phyloP scores from a whole-genome alignment of 1,140 invertebrate species.

The Drosophila carrolli region DNA sequence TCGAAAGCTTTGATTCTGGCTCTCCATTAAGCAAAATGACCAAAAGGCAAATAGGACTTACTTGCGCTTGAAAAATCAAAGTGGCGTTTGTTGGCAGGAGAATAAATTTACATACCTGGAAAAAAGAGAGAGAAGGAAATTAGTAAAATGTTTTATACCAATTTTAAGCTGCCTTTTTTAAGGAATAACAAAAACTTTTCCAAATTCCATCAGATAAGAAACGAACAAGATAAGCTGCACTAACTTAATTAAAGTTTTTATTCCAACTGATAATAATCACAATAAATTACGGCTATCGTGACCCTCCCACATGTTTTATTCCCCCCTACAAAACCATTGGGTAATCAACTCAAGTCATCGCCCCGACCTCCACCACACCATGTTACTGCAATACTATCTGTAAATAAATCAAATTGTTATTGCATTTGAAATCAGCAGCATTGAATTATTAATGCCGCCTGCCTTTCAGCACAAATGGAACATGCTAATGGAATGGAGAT shows the following conservation, averaged over 20 bases:
- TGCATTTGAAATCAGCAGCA: constrained; percentile 54
- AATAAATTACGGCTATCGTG: constrained; percentile 16
- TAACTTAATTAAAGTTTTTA: constrained; percentile 19
- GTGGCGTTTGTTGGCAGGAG: constrained; percentile 11
- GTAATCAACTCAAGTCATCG: constrained; percentile 32
- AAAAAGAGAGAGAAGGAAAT: constrained; percentile 15
- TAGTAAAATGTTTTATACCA: constrained; percentile 9
- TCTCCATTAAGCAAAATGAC: constrained; percentile 35
- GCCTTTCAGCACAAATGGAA: constrained; percentile 27
- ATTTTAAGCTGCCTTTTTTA: too few species aligned
- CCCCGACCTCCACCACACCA: background rate
- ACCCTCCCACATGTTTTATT: background rate
- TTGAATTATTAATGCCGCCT: constrained; percentile 66
- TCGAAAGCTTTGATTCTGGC: constrained; percentile 43
- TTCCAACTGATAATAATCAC: constrained; percentile 3
- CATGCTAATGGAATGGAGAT: constrained; percentile 44
- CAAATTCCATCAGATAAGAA: background rate
- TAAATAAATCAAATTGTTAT: constrained; percentile 73
- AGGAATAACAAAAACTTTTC: too few species aligned
- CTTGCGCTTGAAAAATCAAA: constrained; percentile 47
- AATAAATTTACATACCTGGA: constrained; percentile 62
- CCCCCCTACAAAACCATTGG: background rate
- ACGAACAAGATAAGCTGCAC: background rate
- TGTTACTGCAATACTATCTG: constrained; percentile 39
- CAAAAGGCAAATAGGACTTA: constrained; percentile 57